phyloP scores from a whole-genome alignment of 1,140 invertebrate species.

The Drosophila nasuta region DNA sequence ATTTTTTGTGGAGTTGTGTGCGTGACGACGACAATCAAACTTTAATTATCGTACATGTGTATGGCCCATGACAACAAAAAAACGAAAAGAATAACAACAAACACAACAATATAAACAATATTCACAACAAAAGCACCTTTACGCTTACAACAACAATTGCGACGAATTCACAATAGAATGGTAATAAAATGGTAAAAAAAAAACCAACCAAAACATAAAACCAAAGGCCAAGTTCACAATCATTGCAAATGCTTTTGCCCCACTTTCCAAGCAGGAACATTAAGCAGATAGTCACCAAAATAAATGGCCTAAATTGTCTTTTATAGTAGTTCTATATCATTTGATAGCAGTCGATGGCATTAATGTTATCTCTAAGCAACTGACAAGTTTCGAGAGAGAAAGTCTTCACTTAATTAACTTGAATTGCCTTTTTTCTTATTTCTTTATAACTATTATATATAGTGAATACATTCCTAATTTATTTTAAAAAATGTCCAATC shows the following conservation, averaged over 20 bases:
- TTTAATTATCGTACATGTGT: slow-evolving; percentile 12
- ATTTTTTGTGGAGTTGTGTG: slow-evolving; percentile 24
- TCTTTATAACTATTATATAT: too few relatives aligned
- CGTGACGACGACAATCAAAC: slow-evolving; percentile 54
- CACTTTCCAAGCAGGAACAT: not conserved
- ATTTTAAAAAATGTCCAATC: too few relatives aligned
- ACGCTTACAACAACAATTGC: slow-evolving; percentile 19
- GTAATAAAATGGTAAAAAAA: not conserved
- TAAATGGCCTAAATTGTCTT: not conserved
- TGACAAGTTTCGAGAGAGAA: too few relatives aligned
- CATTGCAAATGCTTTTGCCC: not conserved
- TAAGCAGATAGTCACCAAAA: not conserved
- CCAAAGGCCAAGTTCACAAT: slow-evolving; percentile 53
- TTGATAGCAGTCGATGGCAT: not conserved
- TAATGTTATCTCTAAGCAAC: not conserved
- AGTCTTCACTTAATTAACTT: too few relatives aligned
- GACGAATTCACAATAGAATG: slow-evolving; percentile 18
- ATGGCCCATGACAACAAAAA: slow-evolving; percentile 37
- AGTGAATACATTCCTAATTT: too few relatives aligned
- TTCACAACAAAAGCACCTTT: slow-evolving; percentile 45
- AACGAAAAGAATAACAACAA: not conserved
- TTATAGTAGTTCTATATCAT: not conserved
- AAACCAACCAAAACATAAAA: not conserved
- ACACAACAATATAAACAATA: slow-evolving; percentile 34
- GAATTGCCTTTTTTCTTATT: too few relatives aligned